Evolutionary conservation across 2,888 invertebrate genomes (phyloP), one percentile per base, ranked within the genome.

Genomic region (Spicauda simplicius): DNA sequence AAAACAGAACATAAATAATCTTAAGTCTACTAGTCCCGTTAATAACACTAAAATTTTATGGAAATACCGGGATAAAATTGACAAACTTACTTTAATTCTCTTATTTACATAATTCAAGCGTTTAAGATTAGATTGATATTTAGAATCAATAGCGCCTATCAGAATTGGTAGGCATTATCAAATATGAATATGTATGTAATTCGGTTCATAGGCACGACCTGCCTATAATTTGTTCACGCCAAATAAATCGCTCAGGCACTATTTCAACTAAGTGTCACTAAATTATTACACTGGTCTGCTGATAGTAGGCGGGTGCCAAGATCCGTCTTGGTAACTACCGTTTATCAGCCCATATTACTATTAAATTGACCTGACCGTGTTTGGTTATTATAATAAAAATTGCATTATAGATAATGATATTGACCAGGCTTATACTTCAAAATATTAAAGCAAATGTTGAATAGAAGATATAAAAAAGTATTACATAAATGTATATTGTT

Each of bases 211-310:
- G 69, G 72, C 74, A 70, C 69, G 70, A 72, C 71, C 74, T 72
- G 76, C 77, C 79, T 73, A 77, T 78, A 79, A 81, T 78, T 81
- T 77, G 78, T 79, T 68, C 58, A 33, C 69, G 70, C 72, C 71
- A 70, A 68, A 77, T 80, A 80, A 80, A 80, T 81, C 76, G 72
- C 68, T 63, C 67, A 67, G 37, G 55, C 67, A 67, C 61, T 57
- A 67, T 61, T 67, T 61, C 61, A 67, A 67, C 67, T 67, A 67
- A 67, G 61, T 67, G 61, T 67, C 67, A 67, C 61, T 61, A 61
- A 67, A 61, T 67, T 67, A 67, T 61, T 67, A 54, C 48, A 60
- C 66, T 50, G 60, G 67, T 14, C 59, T 65, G 69, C 71, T 71
- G 70, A 70, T 70, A 70, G 71, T 68, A 69, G 71, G 70, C 71